Evolutionary conservation across 2,888 invertebrate species (phyloP), one percentile per base, ranked within the genome.

Genomic region (Lomographa bimaculata): DNA sequence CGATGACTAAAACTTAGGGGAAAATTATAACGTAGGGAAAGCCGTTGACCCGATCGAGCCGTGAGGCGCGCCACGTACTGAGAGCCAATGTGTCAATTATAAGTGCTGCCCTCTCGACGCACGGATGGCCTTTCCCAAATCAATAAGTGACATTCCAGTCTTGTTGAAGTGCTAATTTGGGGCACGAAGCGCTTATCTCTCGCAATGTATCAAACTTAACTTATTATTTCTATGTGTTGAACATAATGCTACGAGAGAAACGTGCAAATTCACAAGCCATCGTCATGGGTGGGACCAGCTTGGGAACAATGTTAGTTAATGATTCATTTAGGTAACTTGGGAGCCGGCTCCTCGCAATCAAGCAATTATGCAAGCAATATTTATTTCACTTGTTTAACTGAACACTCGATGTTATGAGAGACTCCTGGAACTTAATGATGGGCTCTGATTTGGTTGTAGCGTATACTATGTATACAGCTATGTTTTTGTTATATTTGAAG

Each of bases 211-310:
- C 33, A 52, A 41, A 57, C 45, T 52, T 45, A n/a, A n/a, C n/a
- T n/a, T n/a, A n/a, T n/a, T n/a, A n/a, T n/a, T n/a, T n/a, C n/a
- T n/a, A n/a, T n/a, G n/a, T n/a, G n/a, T n/a, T n/a, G n/a, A n/a
- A n/a, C n/a, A n/a, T n/a, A 23, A 40, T 35, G 38, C 27, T 41
- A 51, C 54, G 66, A 70, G 68, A 61, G 67, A 58, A 63, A 66
- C 58, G 46, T 71, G 81, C 78, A 71, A 61, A 60, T 80, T 81
- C 68, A 75, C 83, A 82, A 81, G 84, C 82, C 84, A 82, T 84
- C 85, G 89, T 89, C 89, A 86, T 85, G 87, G 89, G 89, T 89
- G 86, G 89, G 89, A 89, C 89, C 89, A 90, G 79, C 76, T 76
- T 71, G 89, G 89, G 89, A 89, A 87, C 89, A 89, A 89, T 82